phyloP scores from a whole-genome alignment of 2,113 vertebrate genomes.

The Paratilapia polleni region DNA sequence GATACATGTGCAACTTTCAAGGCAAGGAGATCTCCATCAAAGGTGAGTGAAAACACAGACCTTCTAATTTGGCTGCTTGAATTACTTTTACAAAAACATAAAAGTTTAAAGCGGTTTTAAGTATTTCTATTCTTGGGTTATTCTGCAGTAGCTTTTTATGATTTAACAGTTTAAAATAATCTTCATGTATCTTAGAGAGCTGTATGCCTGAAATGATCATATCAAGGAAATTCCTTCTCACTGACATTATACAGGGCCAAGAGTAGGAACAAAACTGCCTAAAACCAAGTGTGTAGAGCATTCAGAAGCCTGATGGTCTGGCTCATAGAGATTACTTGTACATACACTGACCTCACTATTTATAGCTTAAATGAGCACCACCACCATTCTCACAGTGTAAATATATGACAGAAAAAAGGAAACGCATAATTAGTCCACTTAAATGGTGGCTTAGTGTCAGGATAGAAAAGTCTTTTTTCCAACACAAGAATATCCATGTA shows the following conservation, averaged over 20 bases:
- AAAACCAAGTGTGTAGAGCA: neutral
- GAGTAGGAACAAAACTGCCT: neutral
- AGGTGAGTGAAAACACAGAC: constrained; percentile 73
- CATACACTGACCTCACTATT: neutral
- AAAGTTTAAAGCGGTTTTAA: too few relatives aligned
- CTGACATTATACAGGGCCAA: neutral
- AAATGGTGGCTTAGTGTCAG: neutral
- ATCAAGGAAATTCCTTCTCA: neutral
- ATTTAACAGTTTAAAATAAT: neutral
- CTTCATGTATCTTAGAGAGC: neutral
- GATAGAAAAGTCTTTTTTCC: neutral
- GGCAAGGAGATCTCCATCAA: constrained; percentile 99
- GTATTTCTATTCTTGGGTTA: too few relatives aligned
- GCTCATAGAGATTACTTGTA: neutral
- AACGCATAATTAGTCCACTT: neutral
- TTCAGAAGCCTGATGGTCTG: neutral
- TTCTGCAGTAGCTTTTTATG: too few relatives aligned
- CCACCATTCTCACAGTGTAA: neutral
- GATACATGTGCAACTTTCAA: constrained; percentile 97
- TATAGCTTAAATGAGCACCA: too few relatives aligned
- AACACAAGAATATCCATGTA: neutral
- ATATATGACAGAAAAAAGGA: neutral
- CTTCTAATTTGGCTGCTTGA: neutral
- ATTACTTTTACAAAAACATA: neutral
- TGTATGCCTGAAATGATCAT: neutral